Evolutionary conservation across 2,113 vertebrate species (phyloP).

Genomic region (Semicossyphus pulcher): DNA sequence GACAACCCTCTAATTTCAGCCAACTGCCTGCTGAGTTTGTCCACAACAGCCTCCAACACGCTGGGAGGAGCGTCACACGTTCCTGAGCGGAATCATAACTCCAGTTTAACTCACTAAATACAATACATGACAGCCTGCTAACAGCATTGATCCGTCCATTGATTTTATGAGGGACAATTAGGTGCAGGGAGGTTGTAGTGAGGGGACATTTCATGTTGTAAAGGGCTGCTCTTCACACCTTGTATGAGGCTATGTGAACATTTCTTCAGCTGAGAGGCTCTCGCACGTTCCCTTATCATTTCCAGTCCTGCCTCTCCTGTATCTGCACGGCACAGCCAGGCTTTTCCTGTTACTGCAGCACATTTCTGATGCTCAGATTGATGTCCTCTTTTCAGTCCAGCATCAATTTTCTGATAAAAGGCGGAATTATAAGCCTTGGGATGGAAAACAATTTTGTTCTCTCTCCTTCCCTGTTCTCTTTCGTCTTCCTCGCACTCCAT

Average conservation of each 20-base stretch:
- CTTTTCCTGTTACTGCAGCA: conserved; percentile 28
- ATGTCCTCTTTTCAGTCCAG: conserved; percentile 44
- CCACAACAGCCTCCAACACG: not conserved
- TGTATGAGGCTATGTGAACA: conserved; percentile 14
- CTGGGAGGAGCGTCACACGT: not conserved
- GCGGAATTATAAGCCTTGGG: conserved; percentile 66
- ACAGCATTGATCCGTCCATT: not conserved
- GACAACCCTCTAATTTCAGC: not conserved
- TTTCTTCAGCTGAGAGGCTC: conserved; percentile 7
- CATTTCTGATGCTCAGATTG: conserved; percentile 46
- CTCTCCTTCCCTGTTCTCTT: conserved; percentile 25
- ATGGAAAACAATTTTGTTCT: conserved; percentile 69
- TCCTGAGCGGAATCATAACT: not conserved
- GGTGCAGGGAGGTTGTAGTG: not conserved
- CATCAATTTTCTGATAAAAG: conserved; percentile 73
- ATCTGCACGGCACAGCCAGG: not conserved
- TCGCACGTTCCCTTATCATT: conserved; percentile 19
- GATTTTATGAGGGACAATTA: not conserved
- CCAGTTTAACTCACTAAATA: not conserved
- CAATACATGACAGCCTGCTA: not conserved
- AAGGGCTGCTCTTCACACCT: conserved; percentile 3
- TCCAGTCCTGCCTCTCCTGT: conserved; percentile 11
- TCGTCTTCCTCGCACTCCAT: conserved; percentile 30
- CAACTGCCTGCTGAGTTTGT: not conserved
- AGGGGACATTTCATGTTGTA: not conserved